Percentiles rank a stretch among this genome's conserved stretches.
Conservation (phyloP, 2,888 invertebrate genomes). For the Osedax fenrisi region DNA sequence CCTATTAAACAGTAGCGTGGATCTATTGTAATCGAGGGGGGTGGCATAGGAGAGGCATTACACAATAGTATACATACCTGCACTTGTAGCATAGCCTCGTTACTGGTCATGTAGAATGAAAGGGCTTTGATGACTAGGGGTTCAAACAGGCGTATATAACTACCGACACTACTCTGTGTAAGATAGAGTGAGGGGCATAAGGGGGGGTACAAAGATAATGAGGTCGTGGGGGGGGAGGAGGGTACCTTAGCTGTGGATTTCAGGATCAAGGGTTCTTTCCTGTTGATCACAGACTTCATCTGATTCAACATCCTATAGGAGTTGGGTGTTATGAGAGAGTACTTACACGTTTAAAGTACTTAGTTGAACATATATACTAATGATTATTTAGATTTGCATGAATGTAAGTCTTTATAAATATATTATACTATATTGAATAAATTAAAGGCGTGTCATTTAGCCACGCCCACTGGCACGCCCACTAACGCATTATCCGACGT, state of each 20-base stretch:
- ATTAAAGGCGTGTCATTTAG: too few relatives aligned
- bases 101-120: constrained; percentile 18
- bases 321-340: too few relatives aligned
- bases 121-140: constrained; percentile 84
- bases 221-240: too few relatives aligned
- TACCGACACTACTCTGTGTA: constrained; percentile 54
- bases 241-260: not conserved
- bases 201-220: too few relatives aligned
- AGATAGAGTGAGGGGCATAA: too few relatives aligned
- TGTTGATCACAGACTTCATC: not conserved
- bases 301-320: not conserved
- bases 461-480: not conserved
- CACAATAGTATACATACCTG: constrained; percentile 61
- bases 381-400: too few relatives aligned
- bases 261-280: not conserved
- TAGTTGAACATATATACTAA: too few relatives aligned
- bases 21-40: not conserved
- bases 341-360: too few relatives aligned
- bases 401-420: too few relatives aligned
- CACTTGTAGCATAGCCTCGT: not conserved
- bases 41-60: too few relatives aligned
- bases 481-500: not conserved
- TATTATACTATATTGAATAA: too few relatives aligned
- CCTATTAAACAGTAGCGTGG: constrained; percentile 55
- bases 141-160: constrained; percentile 81